Percentiles rank a stretch among this genome's conserved stretches.
These are phyloP conservation scores for Orientallactaga bullata DNA, from an alignment of 2,113 vertebrate genomes.

Conservation along the genomic window DNA sequence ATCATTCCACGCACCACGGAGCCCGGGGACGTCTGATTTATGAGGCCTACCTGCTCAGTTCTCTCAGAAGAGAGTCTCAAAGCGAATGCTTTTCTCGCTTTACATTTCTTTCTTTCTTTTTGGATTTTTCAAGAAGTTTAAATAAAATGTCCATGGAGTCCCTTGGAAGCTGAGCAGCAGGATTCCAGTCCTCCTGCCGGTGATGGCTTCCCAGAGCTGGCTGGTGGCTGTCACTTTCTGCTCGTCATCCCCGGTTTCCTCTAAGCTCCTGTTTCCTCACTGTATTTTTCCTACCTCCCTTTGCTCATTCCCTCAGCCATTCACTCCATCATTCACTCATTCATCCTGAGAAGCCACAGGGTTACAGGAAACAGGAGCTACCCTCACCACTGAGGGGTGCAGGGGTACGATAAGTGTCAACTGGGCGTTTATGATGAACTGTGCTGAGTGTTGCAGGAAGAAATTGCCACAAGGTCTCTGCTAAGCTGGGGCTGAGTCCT, in stretches of 20 bases:
- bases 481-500: neutral
- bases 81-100: conserved; percentile 13
- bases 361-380: neutral
- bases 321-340: neutral
- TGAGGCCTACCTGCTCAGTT: conserved; percentile 64
- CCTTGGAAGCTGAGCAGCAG: neutral
- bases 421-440: rapidly evolving
- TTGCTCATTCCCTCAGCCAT: no score
- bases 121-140: neutral
- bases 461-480: neutral
- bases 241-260: neutral
- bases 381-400: neutral
- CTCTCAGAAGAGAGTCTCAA: conserved; percentile 8
- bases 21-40: conserved; percentile 50
- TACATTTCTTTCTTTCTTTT: neutral
- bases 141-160: neutral
- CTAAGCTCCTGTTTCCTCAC: neutral
- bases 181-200: neutral
- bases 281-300: neutral
- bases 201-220: neutral
- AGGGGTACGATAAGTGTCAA: neutral
- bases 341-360: neutral
- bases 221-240: neutral
- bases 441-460: no score
- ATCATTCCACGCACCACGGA: conserved; percentile 15